These are phyloP conservation scores for Thalassaphorura encarpata DNA, from an alignment of 1,140 invertebrate genomes.

Conservation along the genomic window DNA sequence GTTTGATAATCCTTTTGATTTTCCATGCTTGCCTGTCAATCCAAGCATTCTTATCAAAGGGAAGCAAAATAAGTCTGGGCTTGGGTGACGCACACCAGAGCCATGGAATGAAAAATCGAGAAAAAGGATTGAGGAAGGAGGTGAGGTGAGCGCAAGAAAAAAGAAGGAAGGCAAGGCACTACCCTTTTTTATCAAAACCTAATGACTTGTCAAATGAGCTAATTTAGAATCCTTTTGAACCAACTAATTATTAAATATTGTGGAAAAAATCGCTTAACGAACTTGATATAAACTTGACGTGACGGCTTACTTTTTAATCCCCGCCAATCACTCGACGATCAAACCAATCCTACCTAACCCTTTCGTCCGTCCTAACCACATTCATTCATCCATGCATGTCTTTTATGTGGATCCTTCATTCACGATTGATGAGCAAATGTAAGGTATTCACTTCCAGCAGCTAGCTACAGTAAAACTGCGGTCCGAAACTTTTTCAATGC, in stretches of 20 bases:
- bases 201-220: constrained; percentile 34
- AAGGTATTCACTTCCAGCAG: too few species aligned
- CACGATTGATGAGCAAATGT: too few species aligned
- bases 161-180: constrained; percentile 12
- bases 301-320: constrained; percentile 29
- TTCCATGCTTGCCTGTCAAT: too few species aligned
- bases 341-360: background rate
- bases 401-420: background rate
- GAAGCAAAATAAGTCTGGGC: too few species aligned
- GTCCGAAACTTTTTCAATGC: too few species aligned
- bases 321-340: background rate
- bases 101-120: too few species aligned
- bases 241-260: constrained; percentile 33
- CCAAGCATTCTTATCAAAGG: too few species aligned
- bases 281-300: constrained; percentile 31
- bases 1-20: too few species aligned
- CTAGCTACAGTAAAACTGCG: too few species aligned
- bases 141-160: too few species aligned
- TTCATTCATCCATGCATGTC: background rate
- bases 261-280: constrained; percentile 34
- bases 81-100: too few species aligned
- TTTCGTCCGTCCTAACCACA: background rate
- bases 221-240: constrained; percentile 32
- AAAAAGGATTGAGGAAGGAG: too few species aligned
- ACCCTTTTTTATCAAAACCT: constrained; percentile 26